Base-by-base conservation (phyloP, 2,113 vertebrate genomes). In the Scopus umbretta region DNA sequence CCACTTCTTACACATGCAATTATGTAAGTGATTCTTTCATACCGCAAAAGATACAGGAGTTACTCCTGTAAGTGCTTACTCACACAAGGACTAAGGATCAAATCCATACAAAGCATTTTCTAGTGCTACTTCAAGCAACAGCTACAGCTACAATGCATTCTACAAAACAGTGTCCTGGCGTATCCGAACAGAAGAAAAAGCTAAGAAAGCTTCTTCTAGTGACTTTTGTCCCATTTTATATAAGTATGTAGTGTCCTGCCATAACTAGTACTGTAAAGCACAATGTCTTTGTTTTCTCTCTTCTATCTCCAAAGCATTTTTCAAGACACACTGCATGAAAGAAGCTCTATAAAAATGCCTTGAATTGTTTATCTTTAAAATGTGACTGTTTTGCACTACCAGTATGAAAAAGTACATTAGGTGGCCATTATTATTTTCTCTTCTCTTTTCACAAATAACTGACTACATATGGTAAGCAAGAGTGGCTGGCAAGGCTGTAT, bases 351-450 rank as follows among this genome's bases (percentile, higher is more conserved):
- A 91, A 98, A 97, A 83, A 92, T 62, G 78, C 81, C 82, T 91
- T 82, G 85, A 95, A 97, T 84, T 93, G 65, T 96, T 97, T 92
- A 62, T 79, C 76, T 90, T 72, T 66, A 92, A 92, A 97, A 88
- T 83, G 89, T 63, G 79, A 94, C 63, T 66, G 34, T 45, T 94
- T 91, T 92, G 62, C 86, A 53, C 36, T 71, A 56, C 49, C 79
- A 78, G 55, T 66, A 90, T 59, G 49, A 83, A 94, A 94, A 96
- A 91, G n/a, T 91, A 88, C 38, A n/a, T 96, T 91, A 63, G 56
- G 53, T 75, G 74, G 80, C 81, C 62, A 25, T 80, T 68, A 88
- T 78, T 95, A 84, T 92, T 93, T 95, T 85, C 49, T 68, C 56
- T 70, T 92, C 56, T 81, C 32, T 90, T 94, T 82, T 59, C 30